These are phyloP conservation scores for Lacerta viridis DNA, from an alignment of 2,797 vertebrate genomes.

Conservation along the genomic window DNA sequence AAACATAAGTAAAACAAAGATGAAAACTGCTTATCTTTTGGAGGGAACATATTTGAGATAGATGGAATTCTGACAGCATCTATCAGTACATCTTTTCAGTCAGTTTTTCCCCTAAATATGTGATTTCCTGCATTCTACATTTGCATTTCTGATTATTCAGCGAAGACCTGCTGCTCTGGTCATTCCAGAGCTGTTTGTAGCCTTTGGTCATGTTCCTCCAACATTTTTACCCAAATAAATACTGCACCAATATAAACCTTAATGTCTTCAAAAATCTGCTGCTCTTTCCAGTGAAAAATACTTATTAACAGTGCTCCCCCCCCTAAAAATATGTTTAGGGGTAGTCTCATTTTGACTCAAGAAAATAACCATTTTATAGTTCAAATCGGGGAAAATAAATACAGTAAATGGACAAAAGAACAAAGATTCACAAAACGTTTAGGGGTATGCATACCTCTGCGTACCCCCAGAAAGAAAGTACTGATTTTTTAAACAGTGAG, in stretches of 20 bases:
- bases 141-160: conserved; percentile 13
- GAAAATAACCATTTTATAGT: no score
- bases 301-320: background rate
- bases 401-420: no score
- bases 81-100: background rate
- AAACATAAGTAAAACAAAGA: background rate
- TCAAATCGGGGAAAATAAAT: no score
- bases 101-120: background rate
- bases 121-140: background rate
- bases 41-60: background rate
- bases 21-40: background rate
- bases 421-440: no score
- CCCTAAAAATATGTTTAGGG: no score
- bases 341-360: no score
- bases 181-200: conserved; percentile 3
- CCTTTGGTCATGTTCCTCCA: background rate
- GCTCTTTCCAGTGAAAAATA: background rate
- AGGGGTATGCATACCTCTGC: background rate
- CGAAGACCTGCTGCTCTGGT: background rate
- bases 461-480: background rate
- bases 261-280: background rate
- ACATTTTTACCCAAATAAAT: background rate
- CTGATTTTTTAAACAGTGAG: background rate
- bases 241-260: background rate
- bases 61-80: background rate